phyloP scores from a whole-genome alignment of 2,888 invertebrate genomes.

The Yponomeuta cagnagella region DNA sequence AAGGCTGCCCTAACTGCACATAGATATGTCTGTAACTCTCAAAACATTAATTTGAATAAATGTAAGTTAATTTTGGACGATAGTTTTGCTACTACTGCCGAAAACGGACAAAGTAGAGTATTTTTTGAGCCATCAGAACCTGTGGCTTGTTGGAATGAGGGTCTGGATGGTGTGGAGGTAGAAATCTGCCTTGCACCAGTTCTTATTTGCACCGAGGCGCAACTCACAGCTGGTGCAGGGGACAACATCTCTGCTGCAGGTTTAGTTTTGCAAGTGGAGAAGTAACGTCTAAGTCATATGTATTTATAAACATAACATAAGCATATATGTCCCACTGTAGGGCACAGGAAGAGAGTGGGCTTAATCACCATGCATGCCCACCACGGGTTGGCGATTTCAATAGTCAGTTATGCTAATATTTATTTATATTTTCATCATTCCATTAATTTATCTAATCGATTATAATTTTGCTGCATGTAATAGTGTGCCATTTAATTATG shows the following conservation, averaged over 20 bases:
- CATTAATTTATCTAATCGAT: slow-evolving; percentile 18
- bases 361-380: no score
- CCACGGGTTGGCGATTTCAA: no score
- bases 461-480: not conserved
- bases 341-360: no score
- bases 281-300: slow-evolving; percentile 35
- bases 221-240: slow-evolving; percentile 89
- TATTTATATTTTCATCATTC: slow-evolving; percentile 19
- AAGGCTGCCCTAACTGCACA: slow-evolving; percentile 89
- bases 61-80: slow-evolving; percentile 84
- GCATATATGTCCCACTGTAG: no score
- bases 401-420: slow-evolving; percentile 16
- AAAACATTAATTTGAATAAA: slow-evolving; percentile 68
- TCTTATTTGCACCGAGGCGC: slow-evolving; percentile 86
- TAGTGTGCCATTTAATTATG: not conserved
- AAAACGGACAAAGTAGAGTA: slow-evolving; percentile 73
- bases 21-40: slow-evolving; percentile 85
- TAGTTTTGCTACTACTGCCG: slow-evolving; percentile 84
- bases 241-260: slow-evolving; percentile 94
- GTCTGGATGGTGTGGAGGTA: slow-evolving; percentile 60
- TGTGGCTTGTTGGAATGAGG: slow-evolving; percentile 89
- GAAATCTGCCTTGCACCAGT: slow-evolving; percentile 90
- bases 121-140: slow-evolving; percentile 81
- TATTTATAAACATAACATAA: not conserved
- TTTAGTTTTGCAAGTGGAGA: slow-evolving; percentile 80